Conservation (phyloP, 2,888 invertebrate genomes). For the Conchocele bisecta region DNA sequence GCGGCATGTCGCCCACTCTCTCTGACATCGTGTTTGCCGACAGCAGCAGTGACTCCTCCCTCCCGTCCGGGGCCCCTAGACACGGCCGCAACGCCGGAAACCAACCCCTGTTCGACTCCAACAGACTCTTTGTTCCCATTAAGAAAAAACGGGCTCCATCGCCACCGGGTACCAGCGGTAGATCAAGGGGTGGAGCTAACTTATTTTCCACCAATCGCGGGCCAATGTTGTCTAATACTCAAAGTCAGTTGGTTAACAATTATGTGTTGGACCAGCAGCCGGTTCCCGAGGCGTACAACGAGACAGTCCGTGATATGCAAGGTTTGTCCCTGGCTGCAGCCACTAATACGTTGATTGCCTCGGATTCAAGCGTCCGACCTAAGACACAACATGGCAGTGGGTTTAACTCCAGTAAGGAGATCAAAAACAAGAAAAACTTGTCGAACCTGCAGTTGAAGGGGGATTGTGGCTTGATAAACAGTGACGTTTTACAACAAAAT, state of each 20-base stretch:
- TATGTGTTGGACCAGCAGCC: slow-evolving; percentile 18
- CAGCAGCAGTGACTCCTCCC: slow-evolving; percentile 23
- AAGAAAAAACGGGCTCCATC: slow-evolving; percentile 50
- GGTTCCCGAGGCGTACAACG: slow-evolving; percentile 9
- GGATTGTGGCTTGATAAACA: slow-evolving; percentile 5
- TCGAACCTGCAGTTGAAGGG: slow-evolving; percentile 17
- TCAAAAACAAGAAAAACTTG: slow-evolving; percentile 28
- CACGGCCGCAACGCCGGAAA: too few species aligned
- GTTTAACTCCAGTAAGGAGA: slow-evolving; percentile 13
- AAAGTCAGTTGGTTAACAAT: slow-evolving; percentile 23
- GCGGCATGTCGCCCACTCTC: slow-evolving; percentile 49
- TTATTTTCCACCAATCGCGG: slow-evolving; percentile 13
- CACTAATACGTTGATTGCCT: slow-evolving; percentile 21
- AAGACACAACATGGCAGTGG: slow-evolving; percentile 21
- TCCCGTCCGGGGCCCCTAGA: too few species aligned
- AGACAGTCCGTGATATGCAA: neutral
- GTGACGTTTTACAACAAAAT: too few species aligned
- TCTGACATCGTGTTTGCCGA: slow-evolving; percentile 58
- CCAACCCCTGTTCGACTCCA: slow-evolving; percentile 54
- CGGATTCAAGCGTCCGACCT: slow-evolving; percentile 50
- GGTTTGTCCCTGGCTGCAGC: slow-evolving; percentile 11
- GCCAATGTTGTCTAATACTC: slow-evolving; percentile 15
- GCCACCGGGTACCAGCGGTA: slow-evolving; percentile 38
- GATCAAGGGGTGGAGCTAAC: neutral
- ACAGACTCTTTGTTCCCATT: slow-evolving; percentile 59